phyloP scores from a whole-genome alignment of 2,113 vertebrate genomes.

The Psilopsiagon aymara region DNA sequence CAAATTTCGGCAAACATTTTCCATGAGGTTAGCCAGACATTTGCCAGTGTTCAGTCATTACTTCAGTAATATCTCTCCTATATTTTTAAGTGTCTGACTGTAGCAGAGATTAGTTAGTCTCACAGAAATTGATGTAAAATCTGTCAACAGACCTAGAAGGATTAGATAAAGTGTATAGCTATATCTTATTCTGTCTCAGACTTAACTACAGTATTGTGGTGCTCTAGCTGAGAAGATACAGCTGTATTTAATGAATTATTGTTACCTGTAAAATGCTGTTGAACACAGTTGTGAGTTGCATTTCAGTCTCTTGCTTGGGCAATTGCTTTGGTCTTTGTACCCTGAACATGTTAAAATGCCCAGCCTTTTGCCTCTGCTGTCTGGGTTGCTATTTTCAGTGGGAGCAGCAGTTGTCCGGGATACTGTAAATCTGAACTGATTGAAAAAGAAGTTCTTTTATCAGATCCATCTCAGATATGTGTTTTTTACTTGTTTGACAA shows the following conservation, averaged over 20 bases:
- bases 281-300: not conserved
- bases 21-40: accelerated
- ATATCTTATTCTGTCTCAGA: not conserved
- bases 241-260: not conserved
- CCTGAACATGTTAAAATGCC: not conserved
- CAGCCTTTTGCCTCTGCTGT: not conserved
- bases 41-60: not conserved
- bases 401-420: not conserved
- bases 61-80: not conserved
- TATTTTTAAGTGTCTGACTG: not conserved
- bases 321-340: not conserved
- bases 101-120: not conserved
- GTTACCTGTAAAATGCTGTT: not conserved
- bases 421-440: not conserved
- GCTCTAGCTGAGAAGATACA: not conserved
- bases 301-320: not conserved
- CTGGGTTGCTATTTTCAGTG: not conserved
- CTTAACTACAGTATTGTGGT: not conserved
- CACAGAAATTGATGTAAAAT: not conserved
- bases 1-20: not conserved
- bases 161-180: not conserved
- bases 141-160: not conserved
- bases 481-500: not conserved
- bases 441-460: not conserved
- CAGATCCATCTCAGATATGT: not conserved